Conservation (phyloP, 2,113 vertebrate genomes). For the Vulpes vulpes region DNA sequence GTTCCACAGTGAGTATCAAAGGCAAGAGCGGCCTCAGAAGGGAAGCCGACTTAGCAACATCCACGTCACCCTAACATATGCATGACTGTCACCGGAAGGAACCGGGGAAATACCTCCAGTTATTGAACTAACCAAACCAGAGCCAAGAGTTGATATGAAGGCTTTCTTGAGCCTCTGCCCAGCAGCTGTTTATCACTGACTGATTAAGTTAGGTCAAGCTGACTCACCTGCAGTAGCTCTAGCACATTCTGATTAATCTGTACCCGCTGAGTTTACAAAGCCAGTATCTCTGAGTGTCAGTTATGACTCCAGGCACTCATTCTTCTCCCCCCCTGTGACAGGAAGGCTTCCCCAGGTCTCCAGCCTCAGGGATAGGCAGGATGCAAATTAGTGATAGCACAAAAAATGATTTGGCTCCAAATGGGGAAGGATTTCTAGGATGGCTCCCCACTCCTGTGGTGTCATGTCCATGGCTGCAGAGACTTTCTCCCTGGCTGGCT, state of each 20-base stretch:
- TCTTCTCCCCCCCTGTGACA: not conserved
- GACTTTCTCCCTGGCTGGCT: not conserved
- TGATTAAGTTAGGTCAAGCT: not conserved
- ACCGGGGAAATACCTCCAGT: not conserved
- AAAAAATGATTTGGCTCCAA: not conserved
- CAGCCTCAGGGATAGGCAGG: not conserved
- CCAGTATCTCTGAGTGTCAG: not conserved
- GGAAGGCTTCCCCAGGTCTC: not conserved
- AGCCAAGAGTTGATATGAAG: not conserved
- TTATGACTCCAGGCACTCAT: not conserved
- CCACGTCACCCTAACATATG: not conserved
- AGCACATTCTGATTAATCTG: slow-evolving; percentile 33
- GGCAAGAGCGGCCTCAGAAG: not conserved
- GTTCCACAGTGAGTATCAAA: not conserved
- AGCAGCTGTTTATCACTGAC: not conserved
- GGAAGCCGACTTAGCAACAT: not conserved
- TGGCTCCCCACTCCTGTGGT: not conserved
- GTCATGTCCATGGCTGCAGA: not conserved
- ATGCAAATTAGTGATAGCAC: not conserved
- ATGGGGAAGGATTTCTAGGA: not conserved
- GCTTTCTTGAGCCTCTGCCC: slow-evolving; percentile 20
- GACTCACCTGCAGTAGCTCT: slow-evolving; percentile 27
- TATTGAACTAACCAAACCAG: not conserved
- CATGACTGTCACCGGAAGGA: not conserved
- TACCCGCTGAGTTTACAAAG: not conserved